Percentiles rank a stretch among this genome's conserved stretches.
phyloP scores from a whole-genome alignment of 2,797 vertebrate species.

The Pteropus rufus region DNA sequence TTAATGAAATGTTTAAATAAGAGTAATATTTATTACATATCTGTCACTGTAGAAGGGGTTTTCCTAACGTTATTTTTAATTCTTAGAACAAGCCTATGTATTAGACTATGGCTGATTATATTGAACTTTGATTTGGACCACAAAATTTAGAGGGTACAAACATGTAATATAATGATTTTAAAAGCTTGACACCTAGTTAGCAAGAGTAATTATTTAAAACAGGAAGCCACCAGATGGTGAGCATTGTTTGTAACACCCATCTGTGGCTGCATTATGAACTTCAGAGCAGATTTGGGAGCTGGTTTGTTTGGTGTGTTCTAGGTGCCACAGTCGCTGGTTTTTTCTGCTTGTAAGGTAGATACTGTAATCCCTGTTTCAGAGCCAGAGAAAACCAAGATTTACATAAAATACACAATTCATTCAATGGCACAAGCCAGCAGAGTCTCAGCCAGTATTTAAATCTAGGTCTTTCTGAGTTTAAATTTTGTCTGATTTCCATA shows the following conservation, averaged over 20 bases:
- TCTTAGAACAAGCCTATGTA: background rate
- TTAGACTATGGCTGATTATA: background rate
- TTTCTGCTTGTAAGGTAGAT: background rate
- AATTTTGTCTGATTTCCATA: background rate
- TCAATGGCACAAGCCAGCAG: background rate
- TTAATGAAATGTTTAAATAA: constrained; percentile 1
- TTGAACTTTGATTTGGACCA: constrained; percentile 36
- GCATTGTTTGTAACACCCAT: constrained; percentile 53
- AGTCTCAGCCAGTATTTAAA: background rate
- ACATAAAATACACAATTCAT: background rate
- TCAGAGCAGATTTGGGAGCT: constrained; percentile 32
- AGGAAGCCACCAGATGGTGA: constrained; percentile 63
- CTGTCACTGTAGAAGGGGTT: background rate
- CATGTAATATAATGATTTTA: constrained; percentile 47
- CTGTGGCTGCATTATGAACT: constrained; percentile 42
- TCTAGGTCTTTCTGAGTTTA: background rate
- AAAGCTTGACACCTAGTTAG: constrained; percentile 65
- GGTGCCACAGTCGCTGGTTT: background rate
- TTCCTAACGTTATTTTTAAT: constrained; percentile 41
- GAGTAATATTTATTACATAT: background rate
- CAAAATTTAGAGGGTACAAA: constrained; percentile 45
- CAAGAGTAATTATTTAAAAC: constrained; percentile 68
- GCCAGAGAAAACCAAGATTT: background rate
- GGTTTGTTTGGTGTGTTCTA: constrained; percentile 31
- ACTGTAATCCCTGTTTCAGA: constrained; percentile 18